phyloP scores from a whole-genome alignment of 2,113 vertebrate species.

The Tragulus kanchil region DNA sequence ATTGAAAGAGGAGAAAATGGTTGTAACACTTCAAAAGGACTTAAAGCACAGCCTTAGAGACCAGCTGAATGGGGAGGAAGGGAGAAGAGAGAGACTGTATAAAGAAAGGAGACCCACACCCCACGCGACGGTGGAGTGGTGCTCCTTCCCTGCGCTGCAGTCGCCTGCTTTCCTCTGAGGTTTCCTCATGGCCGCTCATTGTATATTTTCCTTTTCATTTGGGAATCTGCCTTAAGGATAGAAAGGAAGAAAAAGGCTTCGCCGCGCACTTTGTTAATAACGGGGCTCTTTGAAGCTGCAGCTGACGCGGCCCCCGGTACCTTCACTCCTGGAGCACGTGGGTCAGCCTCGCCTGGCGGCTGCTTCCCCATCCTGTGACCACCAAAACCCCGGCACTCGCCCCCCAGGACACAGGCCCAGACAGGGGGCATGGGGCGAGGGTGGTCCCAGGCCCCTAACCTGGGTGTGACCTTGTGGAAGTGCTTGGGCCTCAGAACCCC shows the following conservation, averaged over 20 bases:
- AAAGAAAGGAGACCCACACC: background rate
- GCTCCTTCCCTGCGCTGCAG: background rate
- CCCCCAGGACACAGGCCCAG: background rate
- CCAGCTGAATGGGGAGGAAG: slow-evolving; percentile 14
- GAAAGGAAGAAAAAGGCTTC: background rate
- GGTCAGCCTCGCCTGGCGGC: accelerated
- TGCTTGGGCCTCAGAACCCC: no score
- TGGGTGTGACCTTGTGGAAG: background rate
- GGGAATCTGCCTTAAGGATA: slow-evolving; percentile 40
- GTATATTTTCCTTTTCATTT: slow-evolving; percentile 7
- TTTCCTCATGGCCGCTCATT: background rate
- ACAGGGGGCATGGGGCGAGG: accelerated
- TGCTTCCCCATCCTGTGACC: background rate
- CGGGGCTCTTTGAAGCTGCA: background rate
- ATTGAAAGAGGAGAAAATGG: slow-evolving; percentile 83
- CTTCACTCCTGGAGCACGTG: background rate
- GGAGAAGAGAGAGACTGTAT: background rate
- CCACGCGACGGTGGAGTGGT: background rate
- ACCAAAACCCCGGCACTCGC: background rate
- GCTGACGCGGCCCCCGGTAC: background rate
- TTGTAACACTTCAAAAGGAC: slow-evolving; percentile 82
- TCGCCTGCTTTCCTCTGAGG: background rate
- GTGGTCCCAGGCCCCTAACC: background rate
- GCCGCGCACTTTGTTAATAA: background rate
- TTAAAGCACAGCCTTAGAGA: slow-evolving; percentile 67